Base-by-base conservation (phyloP, 1,140 invertebrate genomes). In the Bursaphelenchus mucronatus region DNA sequence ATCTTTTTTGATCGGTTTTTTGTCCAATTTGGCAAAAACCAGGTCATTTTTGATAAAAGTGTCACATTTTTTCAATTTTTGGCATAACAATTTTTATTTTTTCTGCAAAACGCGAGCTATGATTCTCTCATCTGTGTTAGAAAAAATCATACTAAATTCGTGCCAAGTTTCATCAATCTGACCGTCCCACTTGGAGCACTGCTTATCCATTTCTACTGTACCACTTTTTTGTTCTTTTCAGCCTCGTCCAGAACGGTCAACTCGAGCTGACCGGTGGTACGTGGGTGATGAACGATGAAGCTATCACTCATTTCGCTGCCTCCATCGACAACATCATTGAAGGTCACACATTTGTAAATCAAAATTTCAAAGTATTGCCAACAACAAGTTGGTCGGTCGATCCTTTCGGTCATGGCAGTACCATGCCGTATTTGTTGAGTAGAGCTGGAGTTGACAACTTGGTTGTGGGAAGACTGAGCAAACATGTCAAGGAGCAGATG, bases 281-380 rank as follows among this genome's bases (percentile, higher is more conserved):
- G 5, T 71, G 70, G 70, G 70, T 71, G 10, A 71, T 71, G 70
- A 71, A 70, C 17, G 70, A 71, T 40, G 70, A 71, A 46, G 70
- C 70, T 11, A 71, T 70, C 15, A 70, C 70, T 11, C 69, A 69
- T 19, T 71, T 73, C 55, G 73, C 55, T 15, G 70, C 70, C 10
- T 54, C 70, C 10, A 71, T 71, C 11, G 70, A 71, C 45, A 73
- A 71, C 41, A 51, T 71, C 11, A 55, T 71, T 49, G 70, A 71
- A 57, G 70, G 70, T n/a, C 70, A 71, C 13, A 5, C 15, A 11
- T 71, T 71, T 51, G 45, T 71, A 8, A 30, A 41, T 6, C 47
- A 73, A 30, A 47, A 45, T 9, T 65, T 71, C 41, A 64, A 63
- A 41, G 53, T 71, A 15, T 50, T 53, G 4, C 70, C 67, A 8